A percentile compares a stretch with the other conserved stretches of the same genome.
These are phyloP conservation scores for Conger conger DNA, from an alignment of 2,113 vertebrate species.

Conservation along the genomic window DNA sequence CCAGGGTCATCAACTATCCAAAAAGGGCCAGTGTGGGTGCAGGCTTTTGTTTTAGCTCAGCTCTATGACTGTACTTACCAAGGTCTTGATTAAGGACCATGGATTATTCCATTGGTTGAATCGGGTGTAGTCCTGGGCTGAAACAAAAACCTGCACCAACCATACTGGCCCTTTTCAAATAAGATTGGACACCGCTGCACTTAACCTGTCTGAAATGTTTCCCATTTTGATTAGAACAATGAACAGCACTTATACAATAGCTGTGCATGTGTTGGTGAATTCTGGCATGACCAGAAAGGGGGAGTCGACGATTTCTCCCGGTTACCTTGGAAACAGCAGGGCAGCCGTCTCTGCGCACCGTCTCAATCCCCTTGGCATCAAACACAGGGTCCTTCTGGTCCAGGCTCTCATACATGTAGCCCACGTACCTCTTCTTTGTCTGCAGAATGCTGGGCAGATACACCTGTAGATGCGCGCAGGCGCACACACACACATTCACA, in stretches of 20 bases:
- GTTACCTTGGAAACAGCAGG: slow-evolving; percentile 97
- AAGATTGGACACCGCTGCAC: background rate
- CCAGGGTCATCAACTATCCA: too few species aligned
- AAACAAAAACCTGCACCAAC: too few species aligned
- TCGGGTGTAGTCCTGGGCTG: too few species aligned
- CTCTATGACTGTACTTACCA: too few species aligned
- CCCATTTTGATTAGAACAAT: background rate
- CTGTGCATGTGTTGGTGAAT: slow-evolving; percentile 11
- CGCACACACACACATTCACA: background rate
- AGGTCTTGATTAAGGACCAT: too few species aligned
- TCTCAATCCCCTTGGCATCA: slow-evolving; percentile 98
- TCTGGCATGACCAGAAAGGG: slow-evolving; percentile 33
- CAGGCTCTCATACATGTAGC: slow-evolving; percentile 95
- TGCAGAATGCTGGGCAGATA: slow-evolving; percentile 96
- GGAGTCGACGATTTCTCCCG: slow-evolving; percentile 2
- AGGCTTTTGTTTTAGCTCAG: too few species aligned
- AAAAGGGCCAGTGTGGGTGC: too few species aligned
- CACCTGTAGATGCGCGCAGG: slow-evolving; percentile 69
- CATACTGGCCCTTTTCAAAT: too few species aligned
- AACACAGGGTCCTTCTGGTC: slow-evolving; percentile 94
- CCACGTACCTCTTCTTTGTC: slow-evolving; percentile 97
- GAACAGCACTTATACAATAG: background rate
- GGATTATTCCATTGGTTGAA: too few species aligned
- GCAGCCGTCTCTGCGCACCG: slow-evolving; percentile 91
- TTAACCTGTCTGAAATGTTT: background rate